Evolutionary conservation across 2,888 invertebrate species (phyloP).

Genomic region (Himalopsyche anomala): DNA sequence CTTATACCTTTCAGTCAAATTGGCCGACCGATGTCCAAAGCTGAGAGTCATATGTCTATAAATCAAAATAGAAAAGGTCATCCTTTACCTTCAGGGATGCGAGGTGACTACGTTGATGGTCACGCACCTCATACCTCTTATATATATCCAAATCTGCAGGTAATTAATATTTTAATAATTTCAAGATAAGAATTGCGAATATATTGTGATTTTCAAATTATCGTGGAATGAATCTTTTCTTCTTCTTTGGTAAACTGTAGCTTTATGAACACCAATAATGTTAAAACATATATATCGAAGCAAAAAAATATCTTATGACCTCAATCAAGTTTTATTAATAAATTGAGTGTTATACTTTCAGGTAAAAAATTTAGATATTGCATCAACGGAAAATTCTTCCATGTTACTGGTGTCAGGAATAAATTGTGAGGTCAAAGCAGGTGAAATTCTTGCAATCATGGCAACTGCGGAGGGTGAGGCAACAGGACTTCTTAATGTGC

Average conservation of each 20-base stretch:
- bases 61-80: slow-evolving; percentile 75
- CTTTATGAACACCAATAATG: too few species aligned
- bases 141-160: slow-evolving; percentile 82
- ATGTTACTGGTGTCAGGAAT: slow-evolving; percentile 83
- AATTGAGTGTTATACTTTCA: slow-evolving; percentile 67
- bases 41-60: slow-evolving; percentile 80
- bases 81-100: slow-evolving; percentile 74
- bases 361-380: slow-evolving; percentile 81
- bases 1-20: slow-evolving; percentile 75
- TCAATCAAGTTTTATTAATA: too few species aligned
- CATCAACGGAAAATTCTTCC: slow-evolving; percentile 76
- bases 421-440: slow-evolving; percentile 92
- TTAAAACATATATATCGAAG: too few species aligned
- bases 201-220: not conserved
- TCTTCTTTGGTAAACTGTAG: too few species aligned
- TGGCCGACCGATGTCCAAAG: slow-evolving; percentile 79
- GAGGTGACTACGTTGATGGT: slow-evolving; percentile 78
- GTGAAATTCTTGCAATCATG: slow-evolving; percentile 93
- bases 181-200: not conserved
- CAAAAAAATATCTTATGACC: too few species aligned
- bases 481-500: slow-evolving; percentile 88
- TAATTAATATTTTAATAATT: slow-evolving; percentile 67
- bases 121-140: slow-evolving; percentile 74
- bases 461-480: slow-evolving; percentile 93
- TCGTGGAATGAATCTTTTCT: not conserved